Evolutionary conservation across 2,888 invertebrate genomes (phyloP).

Genomic region (Anoplius nigerrimus): DNA sequence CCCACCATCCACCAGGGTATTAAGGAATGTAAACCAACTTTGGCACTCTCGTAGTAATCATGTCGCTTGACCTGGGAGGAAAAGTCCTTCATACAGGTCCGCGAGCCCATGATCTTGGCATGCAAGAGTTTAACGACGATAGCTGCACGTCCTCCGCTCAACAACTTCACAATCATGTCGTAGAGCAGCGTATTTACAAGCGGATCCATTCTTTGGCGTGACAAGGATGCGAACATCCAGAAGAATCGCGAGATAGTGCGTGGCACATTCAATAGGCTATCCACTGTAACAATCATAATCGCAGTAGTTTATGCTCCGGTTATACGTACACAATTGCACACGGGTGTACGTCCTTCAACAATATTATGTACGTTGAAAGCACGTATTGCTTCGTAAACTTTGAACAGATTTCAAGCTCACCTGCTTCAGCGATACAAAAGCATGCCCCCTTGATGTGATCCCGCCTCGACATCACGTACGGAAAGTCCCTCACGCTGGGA

Average conservation of each 20-base stretch:
- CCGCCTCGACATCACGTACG: constrained; percentile 53
- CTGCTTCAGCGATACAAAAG: constrained; percentile 67
- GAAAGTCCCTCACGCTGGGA: constrained; percentile 52
- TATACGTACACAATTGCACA: background rate
- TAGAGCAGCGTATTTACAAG: constrained; percentile 59
- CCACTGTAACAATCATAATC: constrained; percentile 57
- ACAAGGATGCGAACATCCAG: constrained; percentile 66
- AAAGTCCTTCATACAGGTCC: constrained; percentile 35
- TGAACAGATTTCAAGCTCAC: constrained; percentile 48
- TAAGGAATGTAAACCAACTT: constrained; percentile 62
- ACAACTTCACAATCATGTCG: constrained; percentile 61
- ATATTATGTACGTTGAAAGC: background rate
- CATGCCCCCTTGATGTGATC: constrained; percentile 66
- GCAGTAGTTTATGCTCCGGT: background rate
- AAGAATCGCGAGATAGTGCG: constrained; percentile 55
- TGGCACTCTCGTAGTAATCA: constrained; percentile 61
- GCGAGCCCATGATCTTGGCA: constrained; percentile 58
- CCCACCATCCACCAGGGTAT: constrained; percentile 68
- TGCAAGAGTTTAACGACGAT: constrained; percentile 67
- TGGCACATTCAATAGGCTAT: constrained; percentile 59
- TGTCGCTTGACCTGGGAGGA: constrained; percentile 34
- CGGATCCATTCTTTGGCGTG: constrained; percentile 62
- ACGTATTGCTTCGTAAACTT: background rate
- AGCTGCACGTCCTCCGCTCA: constrained; percentile 70
- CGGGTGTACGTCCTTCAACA: background rate